phyloP scores from a whole-genome alignment of 2,888 invertebrate genomes.

The Magallana nippona region DNA sequence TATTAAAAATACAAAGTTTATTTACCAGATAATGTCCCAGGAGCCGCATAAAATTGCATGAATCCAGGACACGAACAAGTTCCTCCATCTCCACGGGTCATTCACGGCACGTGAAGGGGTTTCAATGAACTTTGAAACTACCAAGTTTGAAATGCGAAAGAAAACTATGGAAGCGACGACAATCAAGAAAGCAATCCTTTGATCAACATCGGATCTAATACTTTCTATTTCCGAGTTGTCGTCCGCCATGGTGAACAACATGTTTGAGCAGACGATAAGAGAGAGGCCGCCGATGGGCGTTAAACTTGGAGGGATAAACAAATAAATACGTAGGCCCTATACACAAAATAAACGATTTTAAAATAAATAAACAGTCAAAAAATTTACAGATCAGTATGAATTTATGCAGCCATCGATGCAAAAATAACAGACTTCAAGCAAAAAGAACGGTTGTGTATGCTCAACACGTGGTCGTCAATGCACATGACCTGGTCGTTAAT shows the following conservation, averaged over 20 bases:
- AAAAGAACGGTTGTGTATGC: too few species aligned
- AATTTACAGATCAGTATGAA: too few species aligned
- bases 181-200: conserved; percentile 43
- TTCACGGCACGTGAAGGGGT: conserved; percentile 52
- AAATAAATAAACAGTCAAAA: too few species aligned
- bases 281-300: not conserved
- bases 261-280: not conserved
- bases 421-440: too few species aligned
- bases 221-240: not conserved
- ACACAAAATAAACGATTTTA: too few species aligned
- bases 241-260: not conserved
- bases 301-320: too few species aligned
- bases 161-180: conserved; percentile 63
- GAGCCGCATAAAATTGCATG: conserved; percentile 67
- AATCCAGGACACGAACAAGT: conserved; percentile 70
- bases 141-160: conserved; percentile 66
- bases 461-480: too few species aligned
- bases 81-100: conserved; percentile 68
- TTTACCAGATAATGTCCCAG: conserved; percentile 71
- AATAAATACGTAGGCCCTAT: too few species aligned
- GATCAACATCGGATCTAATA: not conserved
- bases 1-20: conserved; percentile 37
- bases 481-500: too few species aligned
- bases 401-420: too few species aligned
- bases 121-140: conserved; percentile 51